These are phyloP conservation scores for Merluccius polli DNA, from an alignment of 2,797 vertebrate genomes.

Conservation along the genomic window DNA sequence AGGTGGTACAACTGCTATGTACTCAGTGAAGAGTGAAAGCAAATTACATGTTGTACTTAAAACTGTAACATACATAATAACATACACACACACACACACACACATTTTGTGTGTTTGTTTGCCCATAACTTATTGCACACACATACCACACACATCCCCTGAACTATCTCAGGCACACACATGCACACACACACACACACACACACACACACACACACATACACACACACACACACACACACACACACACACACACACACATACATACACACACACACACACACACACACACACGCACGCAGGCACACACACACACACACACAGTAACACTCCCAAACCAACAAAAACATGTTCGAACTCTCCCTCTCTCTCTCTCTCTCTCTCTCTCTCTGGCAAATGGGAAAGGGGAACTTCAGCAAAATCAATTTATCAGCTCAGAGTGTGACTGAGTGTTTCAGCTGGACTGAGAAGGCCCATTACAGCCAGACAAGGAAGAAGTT, in stretches of 20 bases:
- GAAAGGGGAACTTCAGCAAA: conserved; percentile 33
- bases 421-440: conserved; percentile 53
- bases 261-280: no score
- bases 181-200: no score
- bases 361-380: conserved; percentile 11
- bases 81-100: no score
- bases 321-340: no score
- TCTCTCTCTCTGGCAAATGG: conserved; percentile 12
- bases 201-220: no score
- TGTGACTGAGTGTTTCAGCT: conserved; percentile 45
- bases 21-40: neutral
- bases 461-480: conserved; percentile 49
- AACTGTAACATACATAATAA: neutral
- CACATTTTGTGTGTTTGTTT: neutral
- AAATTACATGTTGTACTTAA: neutral
- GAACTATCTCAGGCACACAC: no score
- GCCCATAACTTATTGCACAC: no score
- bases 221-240: no score
- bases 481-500: conserved; percentile 26
- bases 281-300: no score
- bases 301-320: neutral
- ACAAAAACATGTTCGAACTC: neutral
- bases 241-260: no score
- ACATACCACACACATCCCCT: no score
- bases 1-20: neutral